Evolutionary conservation across 2,888 invertebrate genomes (phyloP), one percentile per base, ranked within the genome.

Genomic region (Tachina lurida): DNA sequence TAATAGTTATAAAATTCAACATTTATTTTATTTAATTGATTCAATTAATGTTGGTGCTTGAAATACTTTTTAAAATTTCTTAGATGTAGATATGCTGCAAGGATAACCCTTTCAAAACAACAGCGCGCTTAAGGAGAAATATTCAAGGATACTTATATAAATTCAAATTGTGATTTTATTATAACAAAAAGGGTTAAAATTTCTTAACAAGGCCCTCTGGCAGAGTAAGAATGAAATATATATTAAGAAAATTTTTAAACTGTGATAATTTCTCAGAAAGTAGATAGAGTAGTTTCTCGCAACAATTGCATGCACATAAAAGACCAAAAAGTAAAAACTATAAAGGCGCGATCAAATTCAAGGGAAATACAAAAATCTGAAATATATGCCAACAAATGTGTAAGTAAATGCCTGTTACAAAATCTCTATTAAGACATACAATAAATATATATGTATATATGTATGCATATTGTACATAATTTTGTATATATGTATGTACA

Each of bases 341-440:
- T 71, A 63, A 79, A 54, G 71, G 71, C 71, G 63, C 71, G 63
- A 79, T 71, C 31, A 19, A 56, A 39, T 79, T 63, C 52, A 70
- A 15, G 19, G 70, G 45, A 54, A n/a, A 71, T 7, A 7, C 31
- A 10, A 52, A 76, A 54, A 76, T 49, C 58, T 56, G n/a, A 67
- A 56, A 76, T 60, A 45, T 4, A 31, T 4, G 31, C 41, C 9
- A 43, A 17, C 8, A 60, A 22, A 39, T 13, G 5, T 4, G n/a
- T n/a, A 15, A 13, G 22, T 3, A 8, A 49, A 58, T 31, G 15
- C 9, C 10, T 19, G 15, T 19, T 54, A 68, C 67, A 54, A 60
- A 56, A 54, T 41, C 5, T 31, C 4, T 31, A n/a, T 13, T 43
- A 68, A 45, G n/a, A 1, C 39, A 39, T 60, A 39, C 31, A 70